These are phyloP conservation scores for Halcyon chelicuti DNA, from an alignment of 2,797 vertebrate species.

Conservation along the genomic window DNA sequence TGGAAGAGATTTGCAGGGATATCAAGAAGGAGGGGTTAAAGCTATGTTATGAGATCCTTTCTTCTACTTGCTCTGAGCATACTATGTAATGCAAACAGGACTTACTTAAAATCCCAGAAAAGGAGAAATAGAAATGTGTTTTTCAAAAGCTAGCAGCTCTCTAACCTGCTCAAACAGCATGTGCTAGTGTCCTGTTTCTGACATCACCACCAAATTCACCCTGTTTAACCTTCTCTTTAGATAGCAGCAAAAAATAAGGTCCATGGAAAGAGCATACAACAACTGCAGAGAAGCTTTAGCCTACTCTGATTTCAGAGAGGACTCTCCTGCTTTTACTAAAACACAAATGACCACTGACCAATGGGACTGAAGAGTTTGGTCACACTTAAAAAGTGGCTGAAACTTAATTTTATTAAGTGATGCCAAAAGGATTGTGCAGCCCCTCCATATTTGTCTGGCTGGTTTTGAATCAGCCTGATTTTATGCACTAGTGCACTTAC, in stretches of 20 bases:
- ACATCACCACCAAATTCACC: neutral
- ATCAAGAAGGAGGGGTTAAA: neutral
- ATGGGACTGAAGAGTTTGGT: neutral
- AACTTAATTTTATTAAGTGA: neutral
- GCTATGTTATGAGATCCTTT: neutral
- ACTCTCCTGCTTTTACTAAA: neutral
- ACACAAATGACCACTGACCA: neutral
- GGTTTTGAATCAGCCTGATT: neutral
- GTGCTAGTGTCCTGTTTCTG: neutral
- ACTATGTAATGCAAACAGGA: neutral
- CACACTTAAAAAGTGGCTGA: neutral
- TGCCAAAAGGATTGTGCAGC: neutral
- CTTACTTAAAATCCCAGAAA: constrained; percentile 28
- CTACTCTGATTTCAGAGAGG: neutral
- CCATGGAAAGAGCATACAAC: neutral
- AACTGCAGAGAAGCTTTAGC: neutral
- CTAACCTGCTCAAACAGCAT: neutral
- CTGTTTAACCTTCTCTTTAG: neutral
- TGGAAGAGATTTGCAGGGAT: neutral
- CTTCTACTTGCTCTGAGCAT: neutral
- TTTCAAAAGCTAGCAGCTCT: constrained; percentile 6
- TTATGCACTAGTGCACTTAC: neutral
- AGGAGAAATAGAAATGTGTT: neutral
- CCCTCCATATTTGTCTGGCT: neutral
- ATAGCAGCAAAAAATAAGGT: neutral